Evolutionary conservation across 2,113 vertebrate genomes (phyloP).

Genomic region (Catharus minimus): DNA sequence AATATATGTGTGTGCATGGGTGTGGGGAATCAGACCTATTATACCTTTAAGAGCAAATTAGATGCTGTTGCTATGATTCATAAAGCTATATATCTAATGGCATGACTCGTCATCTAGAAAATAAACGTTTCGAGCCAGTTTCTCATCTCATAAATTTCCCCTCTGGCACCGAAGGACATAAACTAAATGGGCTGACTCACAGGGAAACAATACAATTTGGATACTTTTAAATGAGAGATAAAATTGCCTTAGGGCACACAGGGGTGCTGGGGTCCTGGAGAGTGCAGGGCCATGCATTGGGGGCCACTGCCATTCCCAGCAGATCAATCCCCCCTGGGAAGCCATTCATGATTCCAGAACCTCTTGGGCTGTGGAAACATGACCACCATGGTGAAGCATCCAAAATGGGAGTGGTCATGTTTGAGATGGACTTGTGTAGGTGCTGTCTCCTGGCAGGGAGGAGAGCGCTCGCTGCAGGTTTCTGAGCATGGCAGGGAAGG

Average conservation of each 20-base stretch:
- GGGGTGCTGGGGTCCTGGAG: not conserved
- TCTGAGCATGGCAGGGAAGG: not conserved
- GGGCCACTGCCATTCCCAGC: not conserved
- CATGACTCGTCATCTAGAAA: conserved; percentile 66
- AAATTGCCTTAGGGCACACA: conserved; percentile 5
- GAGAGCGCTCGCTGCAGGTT: accelerated
- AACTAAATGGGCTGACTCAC: conserved; percentile 68
- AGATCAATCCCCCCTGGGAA: not conserved
- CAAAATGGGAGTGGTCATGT: not conserved
- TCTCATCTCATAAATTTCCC: conserved; percentile 69
- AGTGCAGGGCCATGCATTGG: accelerated
- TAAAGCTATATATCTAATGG: conserved; percentile 76
- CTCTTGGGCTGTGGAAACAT: not conserved
- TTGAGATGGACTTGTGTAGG: not conserved
- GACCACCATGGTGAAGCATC: not conserved
- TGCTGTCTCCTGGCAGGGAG: not conserved
- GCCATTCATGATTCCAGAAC: not conserved
- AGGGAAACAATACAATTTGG: conserved; percentile 63
- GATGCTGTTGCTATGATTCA: conserved; percentile 79
- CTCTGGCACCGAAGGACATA: conserved; percentile 63
- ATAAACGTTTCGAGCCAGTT: conserved; percentile 61
- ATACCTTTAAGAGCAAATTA: conserved; percentile 84
- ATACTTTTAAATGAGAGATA: conserved; percentile 60
- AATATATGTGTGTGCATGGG: conserved; percentile 43
- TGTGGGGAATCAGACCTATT: conserved; percentile 71